Base-by-base conservation (phyloP, 2,888 invertebrate species). In the Drosophila austrosaltans region DNA sequence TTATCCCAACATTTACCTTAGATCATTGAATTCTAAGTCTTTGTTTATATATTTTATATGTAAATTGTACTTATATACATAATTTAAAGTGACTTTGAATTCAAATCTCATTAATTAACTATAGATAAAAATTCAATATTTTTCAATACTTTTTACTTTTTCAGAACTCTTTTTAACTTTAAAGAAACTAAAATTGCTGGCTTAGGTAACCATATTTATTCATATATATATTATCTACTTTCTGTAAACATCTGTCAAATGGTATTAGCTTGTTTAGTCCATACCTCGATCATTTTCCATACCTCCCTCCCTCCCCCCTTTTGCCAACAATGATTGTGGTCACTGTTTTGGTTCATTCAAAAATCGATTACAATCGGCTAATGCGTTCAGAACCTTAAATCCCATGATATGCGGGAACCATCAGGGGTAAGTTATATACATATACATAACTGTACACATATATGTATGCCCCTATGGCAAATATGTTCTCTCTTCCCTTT, bases 281-380 rank as follows among this genome's bases (percentile, higher is more conserved):
- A 57, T 39, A 39, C 48, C 48, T 48, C 36, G 36, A 10, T 0
- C 36, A 16, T 16, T 16, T 16, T 0, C 16, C 16, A 16, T 16
- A 16, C 28, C 12, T 4, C 2, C 8, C n/a, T 53, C 1, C n/a
- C n/a, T n/a, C 22, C 36, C 36, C 36, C 36, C 32, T 6, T 7
- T 36, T 36, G 7, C 10, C 36, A 48, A 22, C 22, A 10, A 22
- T 48, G 16, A 16, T 16, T 16, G 48, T 48, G 48, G 48, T 48
- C 12, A 32, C 1, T 16, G 44, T 28, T 28, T 39, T 59, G 63
- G 53, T 63, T 56, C 63, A 63, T 63, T 57, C 53, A 44, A 42
- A 63, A 63, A 56, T 57, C 63, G 63, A 63, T 63, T 63, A 54
- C 12, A 25, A 28, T 30, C 30, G 30, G 28, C 22, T 40, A 58